Conservation (phyloP, 2,888 invertebrate species). For the Rotaria macrura region DNA sequence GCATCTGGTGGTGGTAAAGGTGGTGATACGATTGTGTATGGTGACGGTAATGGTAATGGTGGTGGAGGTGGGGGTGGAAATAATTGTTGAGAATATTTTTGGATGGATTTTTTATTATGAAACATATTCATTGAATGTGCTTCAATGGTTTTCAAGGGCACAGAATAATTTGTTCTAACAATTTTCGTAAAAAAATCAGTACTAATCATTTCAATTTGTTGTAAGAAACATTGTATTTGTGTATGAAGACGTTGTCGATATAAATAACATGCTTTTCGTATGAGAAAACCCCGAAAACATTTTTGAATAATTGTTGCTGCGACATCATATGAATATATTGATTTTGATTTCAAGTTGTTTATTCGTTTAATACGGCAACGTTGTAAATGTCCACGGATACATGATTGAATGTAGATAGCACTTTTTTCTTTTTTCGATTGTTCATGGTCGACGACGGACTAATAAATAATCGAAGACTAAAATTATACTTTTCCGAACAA, state of each 20-base stretch:
- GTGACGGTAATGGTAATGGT: not conserved
- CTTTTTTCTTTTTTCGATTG: not conserved
- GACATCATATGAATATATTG: not conserved
- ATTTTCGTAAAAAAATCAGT: slow-evolving; percentile 25
- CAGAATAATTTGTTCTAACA: slow-evolving; percentile 28
- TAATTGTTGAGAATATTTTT: not conserved
- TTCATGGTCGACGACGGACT: not conserved
- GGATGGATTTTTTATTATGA: not conserved
- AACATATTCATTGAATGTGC: not conserved
- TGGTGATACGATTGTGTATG: not conserved
- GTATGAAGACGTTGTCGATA: slow-evolving; percentile 15
- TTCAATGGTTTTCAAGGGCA: not conserved
- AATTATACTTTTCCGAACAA: not conserved
- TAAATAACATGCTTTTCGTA: slow-evolving; percentile 12
- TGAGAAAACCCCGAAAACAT: slow-evolving; percentile 22
- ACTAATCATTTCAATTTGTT: slow-evolving; percentile 29
- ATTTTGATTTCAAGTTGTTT: not conserved
- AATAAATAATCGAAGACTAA: not conserved
- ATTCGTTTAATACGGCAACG: not conserved
- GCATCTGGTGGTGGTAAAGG: not conserved
- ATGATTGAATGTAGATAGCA: slow-evolving; percentile 19
- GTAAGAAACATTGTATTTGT: slow-evolving; percentile 28
- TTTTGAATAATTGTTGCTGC: slow-evolving; percentile 21
- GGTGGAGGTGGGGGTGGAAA: slow-evolving; percentile 19
- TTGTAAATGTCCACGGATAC: slow-evolving; percentile 28